A percentile compares a stretch with the other conserved stretches of the same genome.
Evolutionary conservation across 2,888 invertebrate genomes (phyloP).

Genomic region (Drosophila birchii): DNA sequence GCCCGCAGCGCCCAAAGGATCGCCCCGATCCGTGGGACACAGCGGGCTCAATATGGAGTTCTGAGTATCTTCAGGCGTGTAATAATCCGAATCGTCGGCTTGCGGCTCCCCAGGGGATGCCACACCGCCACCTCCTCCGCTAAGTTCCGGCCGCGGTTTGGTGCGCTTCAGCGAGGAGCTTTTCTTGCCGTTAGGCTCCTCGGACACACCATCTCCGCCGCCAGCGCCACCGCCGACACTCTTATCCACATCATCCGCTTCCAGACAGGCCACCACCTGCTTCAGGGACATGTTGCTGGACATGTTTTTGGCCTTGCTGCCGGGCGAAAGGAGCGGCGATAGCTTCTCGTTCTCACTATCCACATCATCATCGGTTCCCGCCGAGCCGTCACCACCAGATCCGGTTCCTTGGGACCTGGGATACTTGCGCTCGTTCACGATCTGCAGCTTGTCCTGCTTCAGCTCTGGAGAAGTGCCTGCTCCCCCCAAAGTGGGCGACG

Average conservation of each 20-base stretch:
- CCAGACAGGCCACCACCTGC: conserved; percentile 55
- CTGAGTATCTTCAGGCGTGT: conserved; percentile 91
- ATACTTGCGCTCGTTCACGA: conserved; percentile 87
- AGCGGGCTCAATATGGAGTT: conserved; percentile 89
- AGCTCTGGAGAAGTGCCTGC: conserved; percentile 39
- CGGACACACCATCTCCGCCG: conserved; percentile 27
- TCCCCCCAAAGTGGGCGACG: conserved; percentile 41
- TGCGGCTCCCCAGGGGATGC: conserved; percentile 30
- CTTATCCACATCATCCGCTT: conserved; percentile 36
- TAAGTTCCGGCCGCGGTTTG: conserved; percentile 43
- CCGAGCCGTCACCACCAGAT: conserved; percentile 32
- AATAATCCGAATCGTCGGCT: conserved; percentile 91
- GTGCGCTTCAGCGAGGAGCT: conserved; percentile 49
- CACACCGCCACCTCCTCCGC: conserved; percentile 35
- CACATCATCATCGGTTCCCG: conserved; percentile 86
- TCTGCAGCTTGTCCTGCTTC: conserved; percentile 86
- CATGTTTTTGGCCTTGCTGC: conserved; percentile 64
- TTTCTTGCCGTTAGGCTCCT: conserved; percentile 45
- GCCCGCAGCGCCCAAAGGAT: conserved; percentile 54
- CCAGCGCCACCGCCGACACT: not conserved
- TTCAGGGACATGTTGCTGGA: conserved; percentile 63
- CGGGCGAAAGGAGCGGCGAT: conserved; percentile 88
- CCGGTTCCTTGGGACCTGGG: conserved; percentile 54
- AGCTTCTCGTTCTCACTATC: conserved; percentile 94
- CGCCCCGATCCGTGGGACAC: conserved; percentile 83